Evolutionary conservation across 2,888 invertebrate species (phyloP).

Genomic region (Gymnoscelis rufifasciata): DNA sequence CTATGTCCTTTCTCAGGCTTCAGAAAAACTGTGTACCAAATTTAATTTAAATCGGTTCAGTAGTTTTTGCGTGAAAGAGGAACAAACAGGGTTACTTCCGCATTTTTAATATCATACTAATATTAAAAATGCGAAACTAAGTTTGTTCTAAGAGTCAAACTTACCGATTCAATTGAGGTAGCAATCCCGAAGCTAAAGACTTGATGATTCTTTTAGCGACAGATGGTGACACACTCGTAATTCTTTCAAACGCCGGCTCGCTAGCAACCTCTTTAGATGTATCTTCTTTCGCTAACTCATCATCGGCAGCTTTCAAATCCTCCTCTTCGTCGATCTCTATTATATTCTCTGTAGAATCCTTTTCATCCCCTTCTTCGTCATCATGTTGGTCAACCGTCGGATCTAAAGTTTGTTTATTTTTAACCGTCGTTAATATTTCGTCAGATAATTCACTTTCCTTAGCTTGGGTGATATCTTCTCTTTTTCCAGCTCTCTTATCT

Average conservation of each 20-base stretch:
- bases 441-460: conserved; percentile 45
- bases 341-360: conserved; percentile 11
- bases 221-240: conserved; percentile 81
- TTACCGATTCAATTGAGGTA: conserved; percentile 88
- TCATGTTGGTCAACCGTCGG: not conserved
- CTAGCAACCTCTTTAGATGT: conserved; percentile 45
- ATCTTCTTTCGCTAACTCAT: conserved; percentile 56
- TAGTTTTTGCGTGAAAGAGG: no score
- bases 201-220: conserved; percentile 87
- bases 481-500: conserved; percentile 30
- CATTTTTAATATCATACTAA: no score
- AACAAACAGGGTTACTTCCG: no score
- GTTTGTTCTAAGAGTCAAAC: no score
- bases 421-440: conserved; percentile 34
- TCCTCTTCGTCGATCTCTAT: conserved; percentile 44
- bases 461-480: conserved; percentile 32
- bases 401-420: conserved; percentile 41
- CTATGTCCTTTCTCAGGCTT: no score
- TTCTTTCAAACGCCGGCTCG: conserved; percentile 60
- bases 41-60: no score
- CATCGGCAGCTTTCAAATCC: conserved; percentile 59
- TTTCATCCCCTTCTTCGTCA: conserved; percentile 26
- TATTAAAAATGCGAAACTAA: no score
- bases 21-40: no score
- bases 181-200: conserved; percentile 82